Evolutionary conservation across 2,113 vertebrate genomes (phyloP).

Genomic region (Labeo catla): DNA sequence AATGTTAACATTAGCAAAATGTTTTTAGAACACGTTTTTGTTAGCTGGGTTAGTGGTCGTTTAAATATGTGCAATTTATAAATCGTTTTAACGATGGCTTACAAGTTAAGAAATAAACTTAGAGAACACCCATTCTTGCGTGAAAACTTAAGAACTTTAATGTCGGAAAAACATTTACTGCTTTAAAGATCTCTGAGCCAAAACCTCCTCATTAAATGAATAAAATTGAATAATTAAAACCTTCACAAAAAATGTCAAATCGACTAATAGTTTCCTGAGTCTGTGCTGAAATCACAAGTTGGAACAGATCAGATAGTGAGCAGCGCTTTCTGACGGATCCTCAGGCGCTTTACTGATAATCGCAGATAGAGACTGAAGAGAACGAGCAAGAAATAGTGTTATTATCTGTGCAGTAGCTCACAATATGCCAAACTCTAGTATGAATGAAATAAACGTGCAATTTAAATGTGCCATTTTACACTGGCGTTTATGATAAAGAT

Average conservation of each 20-base stretch:
- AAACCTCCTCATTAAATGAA: not conserved
- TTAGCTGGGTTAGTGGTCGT: not conserved
- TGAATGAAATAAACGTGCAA: not conserved
- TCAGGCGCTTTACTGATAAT: not conserved
- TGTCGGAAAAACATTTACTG: not conserved
- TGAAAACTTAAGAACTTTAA: not conserved
- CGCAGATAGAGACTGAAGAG: not conserved
- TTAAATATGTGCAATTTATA: not conserved
- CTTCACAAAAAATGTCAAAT: not conserved
- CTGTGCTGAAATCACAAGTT: slow-evolving; percentile 21
- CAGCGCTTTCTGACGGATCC: not conserved
- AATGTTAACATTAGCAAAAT: not conserved
- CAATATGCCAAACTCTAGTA: not conserved
- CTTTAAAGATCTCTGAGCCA: not conserved
- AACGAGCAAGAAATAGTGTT: not conserved
- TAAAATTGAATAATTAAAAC: not conserved
- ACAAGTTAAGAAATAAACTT: not conserved
- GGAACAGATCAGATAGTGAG: not conserved
- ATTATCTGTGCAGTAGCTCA: not conserved
- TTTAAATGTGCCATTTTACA: not conserved
- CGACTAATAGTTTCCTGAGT: slow-evolving; percentile 3
- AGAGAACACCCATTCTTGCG: not conserved
- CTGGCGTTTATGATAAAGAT: not conserved
- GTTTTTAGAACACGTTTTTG: not conserved
- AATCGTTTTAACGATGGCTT: not conserved